Evolutionary conservation across 1,140 invertebrate species (phyloP).

Genomic region (Zaprionus capensis): DNA sequence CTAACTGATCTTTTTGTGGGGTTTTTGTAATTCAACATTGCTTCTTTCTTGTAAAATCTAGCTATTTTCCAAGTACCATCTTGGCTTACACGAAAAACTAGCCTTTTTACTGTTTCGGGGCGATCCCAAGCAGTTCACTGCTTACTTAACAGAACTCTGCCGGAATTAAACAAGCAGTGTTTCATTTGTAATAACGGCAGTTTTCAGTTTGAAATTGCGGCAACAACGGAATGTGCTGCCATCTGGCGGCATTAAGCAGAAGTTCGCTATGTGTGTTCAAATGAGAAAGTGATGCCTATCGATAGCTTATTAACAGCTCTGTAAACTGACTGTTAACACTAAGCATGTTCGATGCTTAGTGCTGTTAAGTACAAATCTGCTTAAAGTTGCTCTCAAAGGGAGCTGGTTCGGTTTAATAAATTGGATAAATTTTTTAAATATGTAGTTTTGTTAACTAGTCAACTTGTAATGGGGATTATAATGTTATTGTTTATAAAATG

Average conservation of each 20-base stretch:
- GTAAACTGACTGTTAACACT: constrained; percentile 23
- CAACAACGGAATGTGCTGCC: background rate
- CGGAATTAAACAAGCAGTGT: no score
- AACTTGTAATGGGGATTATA: no score
- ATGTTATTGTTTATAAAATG: no score
- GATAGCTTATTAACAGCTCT: constrained; percentile 5
- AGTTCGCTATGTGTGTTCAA: background rate
- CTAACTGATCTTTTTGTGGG: background rate
- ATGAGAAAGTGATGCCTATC: background rate
- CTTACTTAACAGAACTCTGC: no score
- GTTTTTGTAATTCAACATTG: background rate
- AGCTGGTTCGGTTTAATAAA: background rate
- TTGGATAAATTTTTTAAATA: background rate
- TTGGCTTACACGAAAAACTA: no score
- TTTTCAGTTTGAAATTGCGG: no score
- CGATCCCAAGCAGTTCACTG: no score
- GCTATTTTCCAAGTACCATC: no score
- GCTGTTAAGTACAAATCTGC: constrained; percentile 10
- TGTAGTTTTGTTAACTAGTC: background rate
- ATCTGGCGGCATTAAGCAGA: background rate
- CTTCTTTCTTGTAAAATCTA: background rate
- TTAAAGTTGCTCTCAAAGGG: background rate
- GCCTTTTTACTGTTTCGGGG: no score
- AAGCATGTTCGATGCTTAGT: no score
- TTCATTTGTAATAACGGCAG: no score